A percentile compares a stretch with the other conserved stretches of the same genome.
Evolutionary conservation across 2,888 invertebrate species (phyloP).

Genomic region (Micoletzkya japonica): DNA sequence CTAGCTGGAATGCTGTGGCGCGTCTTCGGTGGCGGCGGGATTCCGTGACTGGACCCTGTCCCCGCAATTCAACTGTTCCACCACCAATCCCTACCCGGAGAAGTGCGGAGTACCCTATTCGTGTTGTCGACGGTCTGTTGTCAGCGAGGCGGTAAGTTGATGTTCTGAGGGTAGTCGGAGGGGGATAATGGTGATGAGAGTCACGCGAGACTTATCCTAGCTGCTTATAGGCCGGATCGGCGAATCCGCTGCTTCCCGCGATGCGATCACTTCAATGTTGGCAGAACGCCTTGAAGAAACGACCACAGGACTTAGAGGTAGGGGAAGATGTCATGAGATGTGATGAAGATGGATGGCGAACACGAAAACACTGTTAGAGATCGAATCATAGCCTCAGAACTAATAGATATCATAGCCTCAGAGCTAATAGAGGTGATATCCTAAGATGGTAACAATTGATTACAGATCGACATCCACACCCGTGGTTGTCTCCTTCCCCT

Average conservation of each 20-base stretch:
- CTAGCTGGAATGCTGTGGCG: conserved; percentile 67
- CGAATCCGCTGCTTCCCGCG: conserved; percentile 58
- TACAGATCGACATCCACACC: conserved; percentile 27
- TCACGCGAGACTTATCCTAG: not conserved
- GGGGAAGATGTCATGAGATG: not conserved
- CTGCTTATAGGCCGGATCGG: conserved; percentile 48
- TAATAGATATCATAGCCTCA: no score
- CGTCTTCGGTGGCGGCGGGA: conserved; percentile 62
- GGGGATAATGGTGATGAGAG: not conserved
- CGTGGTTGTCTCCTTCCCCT: conserved; percentile 61
- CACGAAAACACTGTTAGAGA: no score
- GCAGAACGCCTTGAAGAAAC: conserved; percentile 62
- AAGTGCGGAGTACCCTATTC: conserved; percentile 67
- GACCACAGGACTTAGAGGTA: conserved; percentile 55
- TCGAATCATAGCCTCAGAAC: no score
- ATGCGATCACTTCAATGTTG: conserved; percentile 62
- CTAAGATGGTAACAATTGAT: not conserved
- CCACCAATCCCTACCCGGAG: conserved; percentile 63
- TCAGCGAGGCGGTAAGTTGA: conserved; percentile 50
- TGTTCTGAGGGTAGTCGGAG: not conserved
- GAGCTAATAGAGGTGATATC: no score
- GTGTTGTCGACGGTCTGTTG: conserved; percentile 64
- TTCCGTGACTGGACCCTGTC: conserved; percentile 66
- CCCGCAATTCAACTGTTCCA: conserved; percentile 66
- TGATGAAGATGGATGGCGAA: no score